Evolutionary conservation across 2,888 invertebrate species (phyloP).

Genomic region (Drosophila nigritarsus): DNA sequence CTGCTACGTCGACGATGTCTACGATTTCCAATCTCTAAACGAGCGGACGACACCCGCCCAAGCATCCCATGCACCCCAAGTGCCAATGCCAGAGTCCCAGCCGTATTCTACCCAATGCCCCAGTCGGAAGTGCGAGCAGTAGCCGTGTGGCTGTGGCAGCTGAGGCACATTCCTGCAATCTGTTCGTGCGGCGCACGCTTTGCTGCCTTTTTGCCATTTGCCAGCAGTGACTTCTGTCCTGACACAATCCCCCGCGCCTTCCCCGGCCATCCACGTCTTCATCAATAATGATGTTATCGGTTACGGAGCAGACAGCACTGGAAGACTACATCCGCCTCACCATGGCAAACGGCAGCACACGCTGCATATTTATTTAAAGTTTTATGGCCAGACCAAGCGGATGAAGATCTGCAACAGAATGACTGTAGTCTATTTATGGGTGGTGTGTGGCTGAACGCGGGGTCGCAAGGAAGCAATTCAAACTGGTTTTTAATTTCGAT

Average conservation of each 20-base stretch:
- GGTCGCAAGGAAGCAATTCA: slow-evolving; percentile 68
- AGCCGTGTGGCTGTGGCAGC: slow-evolving; percentile 50
- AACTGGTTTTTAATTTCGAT: slow-evolving; percentile 77
- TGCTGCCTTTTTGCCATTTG: slow-evolving; percentile 71
- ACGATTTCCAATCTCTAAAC: slow-evolving; percentile 78
- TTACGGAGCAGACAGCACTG: slow-evolving; percentile 65
- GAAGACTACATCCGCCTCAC: slow-evolving; percentile 34
- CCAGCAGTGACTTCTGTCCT: slow-evolving; percentile 60
- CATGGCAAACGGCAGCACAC: slow-evolving; percentile 57
- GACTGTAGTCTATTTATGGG: slow-evolving; percentile 17
- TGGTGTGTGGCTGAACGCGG: slow-evolving; percentile 3
- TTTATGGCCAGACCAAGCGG: slow-evolving; percentile 64
- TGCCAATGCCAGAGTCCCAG: slow-evolving; percentile 34
- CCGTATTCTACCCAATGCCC: slow-evolving; percentile 17
- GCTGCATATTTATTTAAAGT: slow-evolving; percentile 78
- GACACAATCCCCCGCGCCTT: slow-evolving; percentile 28
- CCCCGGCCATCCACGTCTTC: slow-evolving; percentile 59
- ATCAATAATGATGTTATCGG: slow-evolving; percentile 78
- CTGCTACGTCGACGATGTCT: slow-evolving; percentile 68
- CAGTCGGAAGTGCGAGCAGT: slow-evolving; percentile 57
- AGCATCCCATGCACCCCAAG: slow-evolving; percentile 28
- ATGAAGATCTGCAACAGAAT: slow-evolving; percentile 36
- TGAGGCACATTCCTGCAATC: slow-evolving; percentile 75
- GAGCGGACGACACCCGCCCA: slow-evolving; percentile 46
- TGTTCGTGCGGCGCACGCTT: slow-evolving; percentile 63